Evolutionary conservation across 2,888 invertebrate genomes (phyloP).

Genomic region (Spodoptera littoralis): DNA sequence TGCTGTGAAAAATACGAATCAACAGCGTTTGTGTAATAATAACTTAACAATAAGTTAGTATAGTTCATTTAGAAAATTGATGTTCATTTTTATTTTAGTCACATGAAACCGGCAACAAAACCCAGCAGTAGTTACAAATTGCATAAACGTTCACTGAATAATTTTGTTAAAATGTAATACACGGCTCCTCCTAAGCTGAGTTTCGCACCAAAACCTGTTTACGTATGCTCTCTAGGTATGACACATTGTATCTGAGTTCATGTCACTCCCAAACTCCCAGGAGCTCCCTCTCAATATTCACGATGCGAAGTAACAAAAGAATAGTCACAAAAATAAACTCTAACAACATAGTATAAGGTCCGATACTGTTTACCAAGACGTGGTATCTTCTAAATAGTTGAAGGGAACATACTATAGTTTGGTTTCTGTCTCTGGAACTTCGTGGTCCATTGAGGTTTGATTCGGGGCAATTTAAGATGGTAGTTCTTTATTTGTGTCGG

Average conservation of each 20-base stretch:
- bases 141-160: conserved; percentile 15
- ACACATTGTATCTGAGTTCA: conserved; percentile 65
- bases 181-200: conserved; percentile 28
- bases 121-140: conserved; percentile 9
- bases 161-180: conserved; percentile 35
- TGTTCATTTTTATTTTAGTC: too few species aligned
- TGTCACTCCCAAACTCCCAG: conserved; percentile 70
- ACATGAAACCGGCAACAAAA: too few species aligned
- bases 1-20: too few species aligned
- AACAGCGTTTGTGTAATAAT: too few species aligned
- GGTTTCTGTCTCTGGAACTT: conserved; percentile 52
- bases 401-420: conserved; percentile 51
- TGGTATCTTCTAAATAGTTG: conserved; percentile 55
- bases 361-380: not conserved
- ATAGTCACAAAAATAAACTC: conserved; percentile 24
- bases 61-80: too few species aligned
- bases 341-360: conserved; percentile 24
- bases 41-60: too few species aligned
- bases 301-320: conserved; percentile 62
- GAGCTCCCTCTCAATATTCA: conserved; percentile 75
- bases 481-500: conserved; percentile 51
- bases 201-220: conserved; percentile 56
- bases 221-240: conserved; percentile 68
- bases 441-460: conserved; percentile 61
- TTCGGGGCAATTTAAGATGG: conserved; percentile 61